Base-by-base conservation (phyloP, 2,888 invertebrate genomes). In the Lasioglossum leucozonium region DNA sequence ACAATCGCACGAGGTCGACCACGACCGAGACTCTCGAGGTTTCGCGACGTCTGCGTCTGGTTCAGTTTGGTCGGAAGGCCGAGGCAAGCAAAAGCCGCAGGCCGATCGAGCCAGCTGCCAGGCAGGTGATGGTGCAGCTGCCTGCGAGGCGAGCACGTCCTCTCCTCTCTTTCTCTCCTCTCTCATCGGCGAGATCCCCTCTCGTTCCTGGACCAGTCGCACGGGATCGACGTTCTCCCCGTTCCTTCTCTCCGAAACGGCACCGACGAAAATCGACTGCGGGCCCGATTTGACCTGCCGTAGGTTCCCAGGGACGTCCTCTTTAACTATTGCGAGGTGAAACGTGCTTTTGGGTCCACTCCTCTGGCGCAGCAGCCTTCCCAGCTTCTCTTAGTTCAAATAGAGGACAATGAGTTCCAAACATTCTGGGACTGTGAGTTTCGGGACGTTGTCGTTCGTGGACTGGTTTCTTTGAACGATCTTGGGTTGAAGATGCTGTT, bases 81-180 rank as follows among this genome's bases (percentile, higher is more conserved):
- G 44, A 69, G 72, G 42, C 37, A 40, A 67, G 51, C 51, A 22
- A 51, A 67, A 67, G 67, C 67, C 67, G 67, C 67, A 67, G 40
- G 58, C 58, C 58, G 58, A 58, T 58, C 58, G 72, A 82, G 80
- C 86, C 87, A 83, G 86, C 87, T 82, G 88, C 87, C 86, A 78
- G 87, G 86, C 86, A 86, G 86, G 86, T 86, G 86, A 86, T 81
- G 86, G 55, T 79, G 85, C 86, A 86, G 86, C 86, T 86, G 86
- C 86, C 79, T 76, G 65, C 72, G 55, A 72, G 80, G 74, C 26
- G 80, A 81, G 78, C 72, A 72, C 84, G 85, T 85, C 79, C 77
- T 85, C 26, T 51, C 51, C 51, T 51, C 84, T 51, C 51, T 22
- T 22, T 51, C 51, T 10, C 51, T 51, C 51, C 51, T 87, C 86